Percentiles rank a stretch among this genome's conserved stretches.
Conservation (phyloP, 2,888 invertebrate species). For the Globia sparganii region DNA sequence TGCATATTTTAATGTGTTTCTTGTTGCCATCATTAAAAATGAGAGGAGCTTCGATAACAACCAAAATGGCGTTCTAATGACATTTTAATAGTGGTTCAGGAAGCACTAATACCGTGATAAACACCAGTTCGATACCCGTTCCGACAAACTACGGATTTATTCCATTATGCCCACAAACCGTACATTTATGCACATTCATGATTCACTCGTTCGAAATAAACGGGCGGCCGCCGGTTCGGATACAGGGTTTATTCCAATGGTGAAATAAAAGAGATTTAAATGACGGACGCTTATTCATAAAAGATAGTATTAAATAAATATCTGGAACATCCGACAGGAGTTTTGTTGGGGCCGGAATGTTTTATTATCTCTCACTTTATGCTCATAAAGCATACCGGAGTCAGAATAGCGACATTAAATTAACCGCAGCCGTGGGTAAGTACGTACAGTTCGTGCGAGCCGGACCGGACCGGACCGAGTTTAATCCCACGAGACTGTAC, state of each 20-base stretch:
- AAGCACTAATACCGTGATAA: slow-evolving; percentile 70
- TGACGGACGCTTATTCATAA: slow-evolving; percentile 62
- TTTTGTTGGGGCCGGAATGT: slow-evolving; percentile 60
- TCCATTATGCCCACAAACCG: slow-evolving; percentile 43
- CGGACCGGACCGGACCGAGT: slow-evolving; percentile 24
- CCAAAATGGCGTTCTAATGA: slow-evolving; percentile 77
- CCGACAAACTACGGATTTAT: slow-evolving; percentile 53
- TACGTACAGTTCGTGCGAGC: slow-evolving; percentile 63
- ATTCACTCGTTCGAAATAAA: slow-evolving; percentile 55
- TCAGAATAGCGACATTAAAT: slow-evolving; percentile 70
- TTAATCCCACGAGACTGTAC: slow-evolving; percentile 66
- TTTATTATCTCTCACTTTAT: slow-evolving; percentile 73
- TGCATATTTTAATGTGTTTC: slow-evolving; percentile 64
- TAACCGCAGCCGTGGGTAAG: slow-evolving; percentile 61
- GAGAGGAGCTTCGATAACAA: slow-evolving; percentile 70
- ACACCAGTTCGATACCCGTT: slow-evolving; percentile 60
- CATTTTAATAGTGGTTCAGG: slow-evolving; percentile 79
- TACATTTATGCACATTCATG: slow-evolving; percentile 54
- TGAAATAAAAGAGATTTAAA: slow-evolving; percentile 68
- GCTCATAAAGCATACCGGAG: slow-evolving; percentile 57
- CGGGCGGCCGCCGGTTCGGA: slow-evolving; percentile 38
- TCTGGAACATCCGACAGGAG: slow-evolving; percentile 63
- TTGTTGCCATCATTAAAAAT: slow-evolving; percentile 66
- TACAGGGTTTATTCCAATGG: slow-evolving; percentile 62
- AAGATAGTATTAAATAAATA: slow-evolving; percentile 69